phyloP scores from a whole-genome alignment of 1,140 invertebrate species.

The Papilio machaon region DNA sequence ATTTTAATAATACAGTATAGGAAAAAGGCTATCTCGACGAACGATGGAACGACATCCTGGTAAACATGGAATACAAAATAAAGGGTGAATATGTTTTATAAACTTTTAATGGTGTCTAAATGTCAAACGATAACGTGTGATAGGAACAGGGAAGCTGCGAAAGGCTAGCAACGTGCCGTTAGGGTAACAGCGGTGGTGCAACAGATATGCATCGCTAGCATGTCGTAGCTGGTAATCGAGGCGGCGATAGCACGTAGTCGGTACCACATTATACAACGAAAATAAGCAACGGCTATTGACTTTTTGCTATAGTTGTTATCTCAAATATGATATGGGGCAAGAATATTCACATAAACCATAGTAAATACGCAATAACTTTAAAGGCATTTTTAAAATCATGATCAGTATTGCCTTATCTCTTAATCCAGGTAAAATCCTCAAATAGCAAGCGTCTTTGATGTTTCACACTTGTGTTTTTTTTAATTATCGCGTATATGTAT shows the following conservation, averaged over 20 bases:
- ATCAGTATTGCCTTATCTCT: too few relatives aligned
- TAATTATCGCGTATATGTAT: neutral
- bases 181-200: neutral
- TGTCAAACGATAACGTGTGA: conserved; percentile 1
- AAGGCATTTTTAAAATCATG: too few relatives aligned
- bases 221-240: neutral
- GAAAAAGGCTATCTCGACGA: neutral
- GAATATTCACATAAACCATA: too few relatives aligned
- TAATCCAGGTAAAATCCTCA: too few relatives aligned
- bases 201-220: conserved; percentile 24
- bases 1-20: neutral
- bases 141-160: conserved; percentile 32
- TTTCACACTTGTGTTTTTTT: neutral
- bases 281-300: neutral
- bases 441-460: too few relatives aligned
- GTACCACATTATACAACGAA: neutral
- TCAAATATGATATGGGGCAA: too few relatives aligned
- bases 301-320: too few relatives aligned
- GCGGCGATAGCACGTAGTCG: neutral
- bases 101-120: neutral
- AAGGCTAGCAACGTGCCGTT: neutral
- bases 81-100: neutral
- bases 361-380: too few relatives aligned
- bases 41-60: neutral
- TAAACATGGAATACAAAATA: neutral